Conservation (phyloP, 2,797 vertebrate genomes). For the Artibeus lituratus region DNA sequence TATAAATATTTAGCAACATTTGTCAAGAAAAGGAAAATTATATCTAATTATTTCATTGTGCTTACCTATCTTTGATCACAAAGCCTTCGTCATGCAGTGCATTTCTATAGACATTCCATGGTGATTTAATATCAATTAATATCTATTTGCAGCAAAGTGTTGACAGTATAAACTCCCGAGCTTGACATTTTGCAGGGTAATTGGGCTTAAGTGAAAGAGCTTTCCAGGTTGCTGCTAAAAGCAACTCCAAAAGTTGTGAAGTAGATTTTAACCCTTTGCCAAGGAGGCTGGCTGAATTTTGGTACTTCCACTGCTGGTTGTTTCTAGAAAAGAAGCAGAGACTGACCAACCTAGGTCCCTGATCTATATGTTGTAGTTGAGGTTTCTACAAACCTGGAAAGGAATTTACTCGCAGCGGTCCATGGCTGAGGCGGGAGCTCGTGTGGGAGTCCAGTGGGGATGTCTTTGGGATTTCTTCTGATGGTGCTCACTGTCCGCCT, state of each 20-base stretch:
- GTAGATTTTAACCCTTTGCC: constrained; percentile 49
- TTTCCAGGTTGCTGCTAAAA: constrained; percentile 71
- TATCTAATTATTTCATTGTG: constrained; percentile 56
- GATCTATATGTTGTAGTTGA: not conserved
- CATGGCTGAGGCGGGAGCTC: not conserved
- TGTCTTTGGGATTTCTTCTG: not conserved
- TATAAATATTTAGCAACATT: constrained; percentile 63
- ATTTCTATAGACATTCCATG: constrained; percentile 57
- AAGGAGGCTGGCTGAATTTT: not conserved
- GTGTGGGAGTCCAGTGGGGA: not conserved
- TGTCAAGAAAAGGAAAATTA: constrained; percentile 69
- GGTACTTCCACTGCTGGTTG: not conserved
- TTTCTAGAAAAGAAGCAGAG: not conserved
- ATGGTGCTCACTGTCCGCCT: not conserved
- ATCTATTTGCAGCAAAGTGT: constrained; percentile 67
- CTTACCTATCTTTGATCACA: constrained; percentile 12
- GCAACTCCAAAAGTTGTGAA: constrained; percentile 70
- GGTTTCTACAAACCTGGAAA: not conserved
- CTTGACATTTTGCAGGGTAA: constrained; percentile 71
- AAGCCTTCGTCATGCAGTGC: constrained; percentile 27
- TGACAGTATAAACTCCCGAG: constrained; percentile 67
- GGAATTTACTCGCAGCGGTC: not conserved
- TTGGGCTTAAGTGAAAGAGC: constrained; percentile 56
- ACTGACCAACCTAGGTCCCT: not conserved
- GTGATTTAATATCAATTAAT: constrained; percentile 77